phyloP scores from a whole-genome alignment of 37 sponge, comb jelly and placozoan genomes.

The Agelas oroides region DNA sequence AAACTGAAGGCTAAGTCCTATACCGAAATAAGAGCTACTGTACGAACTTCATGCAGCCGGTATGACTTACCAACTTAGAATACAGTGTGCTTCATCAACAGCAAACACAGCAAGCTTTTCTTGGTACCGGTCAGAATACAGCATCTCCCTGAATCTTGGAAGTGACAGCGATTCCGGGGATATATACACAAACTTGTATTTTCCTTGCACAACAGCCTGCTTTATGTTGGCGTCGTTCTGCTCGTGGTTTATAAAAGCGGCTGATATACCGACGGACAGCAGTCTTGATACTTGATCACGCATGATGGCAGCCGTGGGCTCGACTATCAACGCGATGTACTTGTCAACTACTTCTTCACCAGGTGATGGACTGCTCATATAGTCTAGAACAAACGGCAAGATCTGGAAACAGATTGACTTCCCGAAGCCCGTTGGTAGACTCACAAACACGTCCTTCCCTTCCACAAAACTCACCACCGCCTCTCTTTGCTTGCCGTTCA shows the following conservation, averaged over 20 bases:
- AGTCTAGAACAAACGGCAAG: not conserved
- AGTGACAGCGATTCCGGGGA: too few species aligned
- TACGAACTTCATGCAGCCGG: too few species aligned
- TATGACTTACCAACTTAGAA: slow-evolving; percentile 1
- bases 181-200: too few species aligned
- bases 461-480: not conserved
- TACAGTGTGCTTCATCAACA: slow-evolving; percentile 2
- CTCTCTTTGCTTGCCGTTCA: not conserved
- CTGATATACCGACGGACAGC: not conserved
- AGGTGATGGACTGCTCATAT: not conserved
- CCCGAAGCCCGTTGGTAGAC: not conserved
- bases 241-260: not conserved
- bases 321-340: not conserved
- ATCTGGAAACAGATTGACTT: not conserved
- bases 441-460: not conserved
- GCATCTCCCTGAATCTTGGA: too few species aligned
- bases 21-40: too few species aligned
- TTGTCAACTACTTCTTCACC: too few species aligned
- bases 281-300: not conserved
- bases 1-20: too few species aligned
- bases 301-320: slow-evolving; percentile 2
- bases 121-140: not conserved
- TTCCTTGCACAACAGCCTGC: too few species aligned
- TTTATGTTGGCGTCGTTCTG: too few species aligned
- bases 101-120: not conserved